Percentiles rank a stretch among this genome's conserved stretches.
Evolutionary conservation across 2,113 vertebrate species (phyloP).

Genomic region (Ariopsis seemanni): DNA sequence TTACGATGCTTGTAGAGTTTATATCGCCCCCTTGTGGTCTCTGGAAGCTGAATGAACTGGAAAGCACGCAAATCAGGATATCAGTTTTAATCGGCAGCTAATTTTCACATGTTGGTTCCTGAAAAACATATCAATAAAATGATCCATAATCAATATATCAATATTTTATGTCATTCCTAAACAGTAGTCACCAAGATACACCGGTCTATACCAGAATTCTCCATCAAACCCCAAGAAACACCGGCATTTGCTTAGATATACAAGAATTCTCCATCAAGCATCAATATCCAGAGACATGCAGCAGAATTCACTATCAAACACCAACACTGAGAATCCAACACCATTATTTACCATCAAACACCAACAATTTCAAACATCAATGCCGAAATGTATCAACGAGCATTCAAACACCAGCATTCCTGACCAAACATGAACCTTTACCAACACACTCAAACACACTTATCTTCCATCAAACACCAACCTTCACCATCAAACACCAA

Average conservation of each 20-base stretch:
- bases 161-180: too few species aligned
- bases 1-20: too few species aligned
- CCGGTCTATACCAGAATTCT: not conserved
- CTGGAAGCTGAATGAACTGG: too few species aligned
- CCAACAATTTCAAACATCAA: not conserved
- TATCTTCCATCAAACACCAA: not conserved
- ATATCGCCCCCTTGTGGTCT: too few species aligned
- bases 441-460: too few species aligned
- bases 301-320: constrained; percentile 1
- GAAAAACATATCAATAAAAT: too few species aligned
- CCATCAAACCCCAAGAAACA: not conserved
- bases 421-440: not conserved
- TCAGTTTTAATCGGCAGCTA: too few species aligned
- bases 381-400: not conserved
- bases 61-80: too few species aligned
- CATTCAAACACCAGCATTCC: not conserved
- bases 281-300: not conserved
- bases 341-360: not conserved
- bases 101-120: too few species aligned
- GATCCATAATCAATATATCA: too few species aligned
- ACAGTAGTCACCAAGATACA: not conserved
- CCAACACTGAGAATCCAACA: not conserved
- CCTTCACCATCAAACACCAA: too few species aligned
- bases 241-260: not conserved
- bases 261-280: not conserved